Evolutionary conservation across 2,113 vertebrate species (phyloP).

Genomic region (Potamarius usumacintae): DNA sequence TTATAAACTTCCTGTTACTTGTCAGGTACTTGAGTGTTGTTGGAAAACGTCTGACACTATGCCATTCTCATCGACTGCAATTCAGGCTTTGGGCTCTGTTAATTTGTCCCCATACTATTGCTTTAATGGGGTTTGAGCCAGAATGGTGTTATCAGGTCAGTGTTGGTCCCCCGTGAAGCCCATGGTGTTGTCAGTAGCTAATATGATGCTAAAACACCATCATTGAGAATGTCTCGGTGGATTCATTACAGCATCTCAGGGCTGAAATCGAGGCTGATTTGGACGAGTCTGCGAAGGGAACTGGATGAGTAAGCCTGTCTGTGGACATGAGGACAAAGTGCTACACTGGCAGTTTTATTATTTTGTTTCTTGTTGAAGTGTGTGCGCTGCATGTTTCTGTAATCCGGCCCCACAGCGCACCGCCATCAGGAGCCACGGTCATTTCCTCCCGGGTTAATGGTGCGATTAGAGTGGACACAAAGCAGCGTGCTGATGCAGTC

Average conservation of each 20-base stretch:
- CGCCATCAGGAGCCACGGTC: slow-evolving; percentile 63
- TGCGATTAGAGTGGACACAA: slow-evolving; percentile 71
- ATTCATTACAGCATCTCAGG: neutral
- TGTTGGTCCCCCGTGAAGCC: neutral
- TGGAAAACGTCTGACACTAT: neutral
- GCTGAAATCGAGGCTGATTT: neutral
- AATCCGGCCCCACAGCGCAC: slow-evolving; percentile 68
- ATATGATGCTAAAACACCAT: neutral
- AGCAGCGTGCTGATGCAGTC: slow-evolving; percentile 65
- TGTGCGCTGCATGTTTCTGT: slow-evolving; percentile 53
- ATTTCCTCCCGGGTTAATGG: slow-evolving; percentile 74
- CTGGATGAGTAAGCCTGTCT: slow-evolving; percentile 49
- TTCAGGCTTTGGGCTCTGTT: neutral
- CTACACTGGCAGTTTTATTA: slow-evolving; percentile 61
- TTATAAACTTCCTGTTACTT: neutral
- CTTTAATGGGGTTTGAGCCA: neutral
- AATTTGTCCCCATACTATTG: neutral
- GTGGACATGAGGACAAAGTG: slow-evolving; percentile 54
- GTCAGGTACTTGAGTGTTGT: neutral
- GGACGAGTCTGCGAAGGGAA: slow-evolving; percentile 25
- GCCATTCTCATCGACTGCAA: neutral
- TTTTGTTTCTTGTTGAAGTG: slow-evolving; percentile 24
- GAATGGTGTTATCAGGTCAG: neutral
- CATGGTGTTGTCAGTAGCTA: neutral
- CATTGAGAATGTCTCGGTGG: neutral